Evolutionary conservation across 1,140 invertebrate genomes (phyloP).

Genomic region (Vollenhovia emeryi): DNA sequence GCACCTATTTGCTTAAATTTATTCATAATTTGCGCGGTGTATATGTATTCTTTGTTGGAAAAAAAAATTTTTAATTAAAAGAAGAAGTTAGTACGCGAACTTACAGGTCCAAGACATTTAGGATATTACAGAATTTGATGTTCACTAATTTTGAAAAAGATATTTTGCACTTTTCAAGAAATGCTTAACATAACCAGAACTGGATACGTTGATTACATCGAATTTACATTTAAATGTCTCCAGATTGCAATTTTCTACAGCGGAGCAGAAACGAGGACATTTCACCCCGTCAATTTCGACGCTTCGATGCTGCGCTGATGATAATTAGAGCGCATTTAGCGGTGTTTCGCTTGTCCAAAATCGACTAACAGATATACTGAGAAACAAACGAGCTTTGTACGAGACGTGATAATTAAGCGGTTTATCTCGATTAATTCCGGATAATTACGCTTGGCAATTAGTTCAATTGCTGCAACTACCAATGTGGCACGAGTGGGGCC

Average conservation of each 20-base stretch:
- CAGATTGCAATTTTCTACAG: background rate
- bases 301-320: background rate
- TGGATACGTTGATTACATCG: background rate
- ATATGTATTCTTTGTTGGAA: background rate
- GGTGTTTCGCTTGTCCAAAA: slow-evolving; percentile 37
- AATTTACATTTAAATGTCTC: slow-evolving; percentile 38
- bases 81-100: background rate
- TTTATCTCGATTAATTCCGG: slow-evolving; percentile 77
- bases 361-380: slow-evolving; percentile 48
- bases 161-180: background rate
- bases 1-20: background rate
- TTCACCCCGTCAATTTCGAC: slow-evolving; percentile 5
- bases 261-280: background rate
- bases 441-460: slow-evolving; percentile 75
- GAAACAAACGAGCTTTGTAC: slow-evolving; percentile 61
- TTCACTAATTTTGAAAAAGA: background rate
- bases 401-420: slow-evolving; percentile 71
- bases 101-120: background rate
- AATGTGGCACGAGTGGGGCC: slow-evolving; percentile 22
- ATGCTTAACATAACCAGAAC: background rate
- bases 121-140: background rate
- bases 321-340: slow-evolving; percentile 22
- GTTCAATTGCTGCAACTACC: slow-evolving; percentile 67
- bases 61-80: background rate
- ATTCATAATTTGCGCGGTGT: background rate